Evolutionary conservation across 2,888 invertebrate species (phyloP), one percentile per base, ranked within the genome.

Genomic region (Pandemis heparana): DNA sequence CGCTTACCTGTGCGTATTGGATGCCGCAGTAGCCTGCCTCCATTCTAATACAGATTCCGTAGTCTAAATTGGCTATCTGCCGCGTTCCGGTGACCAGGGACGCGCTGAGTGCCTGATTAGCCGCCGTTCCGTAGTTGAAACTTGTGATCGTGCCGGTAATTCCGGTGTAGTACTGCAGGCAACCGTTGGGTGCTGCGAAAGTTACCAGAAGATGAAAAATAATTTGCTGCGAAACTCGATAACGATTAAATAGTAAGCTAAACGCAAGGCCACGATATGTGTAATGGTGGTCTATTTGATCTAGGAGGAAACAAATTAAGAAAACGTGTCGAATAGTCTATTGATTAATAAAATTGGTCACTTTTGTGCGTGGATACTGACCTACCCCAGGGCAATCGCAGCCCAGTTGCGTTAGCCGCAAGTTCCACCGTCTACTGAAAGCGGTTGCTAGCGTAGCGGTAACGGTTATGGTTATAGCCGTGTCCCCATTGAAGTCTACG

Each of bases 21-120:
- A 97, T 97, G 38, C 95, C 92, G 82, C 97, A 97, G 84, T 95
- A 96, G 12, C 97, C 97, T 0, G 96, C 95, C 66, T 95, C 96
- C 95, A 96, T 96, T 81, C 96, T 93, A 23, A 98, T 95, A 80
- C 98, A 98, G 68, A 97, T 96, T 5, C 97, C 97, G 83, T 98
- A 98, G 86, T 96, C 96, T 76, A 96, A 90, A 84, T 96, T 96
- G 1, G 95, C 96, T 72, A 98, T 90, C 87, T 97, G 96, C 43
- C 97, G 90, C 0, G 97, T 96, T 1, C 97, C 97, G 0, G 94
- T 92, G 38, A 94, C 94, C n/a, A 95, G 90, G 0, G 95, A 94
- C 3, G 95, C 94, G 8, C 94, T 91, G 14, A 94, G 87, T 0
- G 90, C 90, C 1, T 95, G 93, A 82, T 96, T 96, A 12, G 95